Percentiles rank a stretch among this genome's conserved stretches.
These are phyloP conservation scores for Leptoteleia sp. DNA, from an alignment of 1,140 invertebrate genomes.

Conservation along the genomic window DNA sequence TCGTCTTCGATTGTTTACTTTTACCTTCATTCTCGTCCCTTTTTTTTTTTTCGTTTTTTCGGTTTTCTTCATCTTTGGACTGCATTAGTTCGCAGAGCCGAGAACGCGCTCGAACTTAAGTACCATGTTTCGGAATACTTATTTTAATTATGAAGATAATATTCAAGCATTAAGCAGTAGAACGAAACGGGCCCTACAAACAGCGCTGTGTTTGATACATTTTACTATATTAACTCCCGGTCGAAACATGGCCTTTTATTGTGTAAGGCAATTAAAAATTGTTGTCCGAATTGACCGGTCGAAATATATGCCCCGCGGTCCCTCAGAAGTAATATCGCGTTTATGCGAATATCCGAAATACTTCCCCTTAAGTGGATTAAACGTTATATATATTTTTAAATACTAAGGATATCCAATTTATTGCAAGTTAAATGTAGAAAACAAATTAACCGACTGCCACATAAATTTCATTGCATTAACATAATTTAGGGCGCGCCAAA, in stretches of 20 bases:
- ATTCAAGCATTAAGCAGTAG: conserved; percentile 23
- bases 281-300: conserved; percentile 29
- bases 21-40: too few relatives aligned
- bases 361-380: conserved; percentile 40
- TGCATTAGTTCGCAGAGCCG: too few relatives aligned
- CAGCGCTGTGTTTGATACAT: conserved; percentile 33
- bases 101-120: conserved; percentile 20
- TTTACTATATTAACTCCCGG: conserved; percentile 35
- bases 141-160: conserved; percentile 52
- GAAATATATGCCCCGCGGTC: conserved; percentile 55
- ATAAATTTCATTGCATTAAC: conserved; percentile 33
- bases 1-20: too few relatives aligned
- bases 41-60: too few relatives aligned
- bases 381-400: conserved; percentile 14
- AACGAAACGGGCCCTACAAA: conserved; percentile 17
- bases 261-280: conserved; percentile 62
- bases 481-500: conserved; percentile 8
- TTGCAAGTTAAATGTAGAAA: conserved; percentile 34
- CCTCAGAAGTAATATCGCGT: conserved; percentile 55
- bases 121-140: conserved; percentile 32
- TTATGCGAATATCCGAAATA: conserved; percentile 48
- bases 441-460: conserved; percentile 45
- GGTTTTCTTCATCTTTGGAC: too few relatives aligned
- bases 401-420: conserved; percentile 18
- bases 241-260: conserved; percentile 42